phyloP scores from a whole-genome alignment of 2,888 invertebrate genomes.

The Nomada fucata region DNA sequence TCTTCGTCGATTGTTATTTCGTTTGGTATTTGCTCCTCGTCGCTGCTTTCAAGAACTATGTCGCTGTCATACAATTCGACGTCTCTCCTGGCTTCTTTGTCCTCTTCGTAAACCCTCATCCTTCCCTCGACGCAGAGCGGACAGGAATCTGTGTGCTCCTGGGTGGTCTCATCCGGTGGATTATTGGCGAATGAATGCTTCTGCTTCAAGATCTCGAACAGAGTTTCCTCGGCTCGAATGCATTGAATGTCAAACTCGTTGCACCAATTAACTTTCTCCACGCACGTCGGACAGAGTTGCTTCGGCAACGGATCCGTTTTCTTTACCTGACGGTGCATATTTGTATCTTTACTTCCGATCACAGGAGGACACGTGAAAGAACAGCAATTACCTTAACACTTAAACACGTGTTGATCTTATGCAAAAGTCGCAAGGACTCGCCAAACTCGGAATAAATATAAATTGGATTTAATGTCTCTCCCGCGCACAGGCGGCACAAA shows the following conservation, averaged over 20 bases:
- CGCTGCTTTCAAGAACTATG: slow-evolving; percentile 75
- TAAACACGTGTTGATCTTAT: slow-evolving; percentile 76
- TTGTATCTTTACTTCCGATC: not conserved
- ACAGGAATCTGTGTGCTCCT: slow-evolving; percentile 62
- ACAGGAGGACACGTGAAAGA: too few species aligned
- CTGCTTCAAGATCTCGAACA: slow-evolving; percentile 68
- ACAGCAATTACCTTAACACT: slow-evolving; percentile 72
- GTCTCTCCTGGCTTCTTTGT: slow-evolving; percentile 32
- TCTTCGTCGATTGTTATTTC: slow-evolving; percentile 54
- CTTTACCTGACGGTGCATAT: slow-evolving; percentile 63
- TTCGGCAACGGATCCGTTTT: slow-evolving; percentile 77
- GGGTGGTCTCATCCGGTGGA: slow-evolving; percentile 16
- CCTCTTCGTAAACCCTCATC: slow-evolving; percentile 64
- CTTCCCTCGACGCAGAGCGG: slow-evolving; percentile 74
- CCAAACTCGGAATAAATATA: slow-evolving; percentile 77
- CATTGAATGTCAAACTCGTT: slow-evolving; percentile 75
- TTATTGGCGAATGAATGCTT: slow-evolving; percentile 53
- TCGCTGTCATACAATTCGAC: slow-evolving; percentile 71
- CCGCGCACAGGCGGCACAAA: slow-evolving; percentile 76
- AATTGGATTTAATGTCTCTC: slow-evolving; percentile 71
- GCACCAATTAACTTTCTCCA: slow-evolving; percentile 76
- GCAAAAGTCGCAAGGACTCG: slow-evolving; percentile 73
- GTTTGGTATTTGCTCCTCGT: slow-evolving; percentile 71
- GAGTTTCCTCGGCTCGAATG: slow-evolving; percentile 73
- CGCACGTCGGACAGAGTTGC: slow-evolving; percentile 73